Evolutionary conservation across 2,888 invertebrate species (phyloP).

Genomic region (Chrysopilus asiliformis): DNA sequence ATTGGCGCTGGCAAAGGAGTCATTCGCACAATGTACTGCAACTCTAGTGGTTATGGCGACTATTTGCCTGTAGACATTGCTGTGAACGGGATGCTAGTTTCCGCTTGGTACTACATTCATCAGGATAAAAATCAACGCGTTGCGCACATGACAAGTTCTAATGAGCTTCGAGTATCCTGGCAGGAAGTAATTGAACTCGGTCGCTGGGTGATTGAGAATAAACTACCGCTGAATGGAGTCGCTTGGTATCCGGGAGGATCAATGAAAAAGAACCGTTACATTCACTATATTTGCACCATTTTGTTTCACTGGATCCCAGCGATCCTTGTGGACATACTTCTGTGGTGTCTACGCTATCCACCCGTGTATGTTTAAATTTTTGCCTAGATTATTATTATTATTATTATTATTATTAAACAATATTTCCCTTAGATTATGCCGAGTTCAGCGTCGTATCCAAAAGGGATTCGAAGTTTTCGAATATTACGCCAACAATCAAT

Average conservation of each 20-base stretch:
- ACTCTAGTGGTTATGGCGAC: conserved; percentile 63
- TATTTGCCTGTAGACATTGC: conserved; percentile 69
- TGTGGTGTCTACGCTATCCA: conserved; percentile 70
- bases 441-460: conserved; percentile 67
- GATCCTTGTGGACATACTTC: conserved; percentile 62
- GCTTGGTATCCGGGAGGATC: conserved; percentile 80
- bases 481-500: conserved; percentile 84
- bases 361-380: conserved; percentile 56
- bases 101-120: conserved; percentile 43
- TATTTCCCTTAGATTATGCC: conserved; percentile 49
- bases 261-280: conserved; percentile 62
- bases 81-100: conserved; percentile 58
- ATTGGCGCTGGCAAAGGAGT: conserved; percentile 78
- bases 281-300: conserved; percentile 70
- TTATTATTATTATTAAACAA: background rate
- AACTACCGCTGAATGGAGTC: conserved; percentile 76
- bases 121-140: conserved; percentile 34
- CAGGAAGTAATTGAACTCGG: conserved; percentile 52
- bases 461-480: conserved; percentile 83
- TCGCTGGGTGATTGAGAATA: conserved; percentile 57
- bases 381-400: conserved; percentile 3
- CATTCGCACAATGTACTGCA: conserved; percentile 76
- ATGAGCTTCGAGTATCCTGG: conserved; percentile 64
- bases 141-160: conserved; percentile 65
- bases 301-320: conserved; percentile 89